A percentile compares a stretch with the other conserved stretches of the same genome.
Evolutionary conservation across 1,140 invertebrate species (phyloP).

Genomic region (Stegodyphus dumicola): DNA sequence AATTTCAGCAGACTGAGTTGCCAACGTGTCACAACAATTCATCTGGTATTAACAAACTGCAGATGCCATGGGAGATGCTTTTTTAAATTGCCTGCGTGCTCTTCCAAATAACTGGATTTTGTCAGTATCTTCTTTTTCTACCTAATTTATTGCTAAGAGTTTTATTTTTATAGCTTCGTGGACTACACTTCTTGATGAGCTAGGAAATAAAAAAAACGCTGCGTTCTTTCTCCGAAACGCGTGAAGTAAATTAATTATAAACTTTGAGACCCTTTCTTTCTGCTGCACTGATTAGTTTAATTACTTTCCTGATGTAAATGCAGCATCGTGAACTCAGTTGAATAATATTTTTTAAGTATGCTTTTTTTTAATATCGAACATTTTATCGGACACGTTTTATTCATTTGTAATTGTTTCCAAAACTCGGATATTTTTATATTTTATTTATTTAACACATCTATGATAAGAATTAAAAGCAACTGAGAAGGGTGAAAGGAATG

Average conservation of each 20-base stretch:
- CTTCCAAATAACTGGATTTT: conserved; percentile 31
- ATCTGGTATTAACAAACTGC: conserved; percentile 32
- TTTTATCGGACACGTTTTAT: no score
- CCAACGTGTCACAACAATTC: conserved; percentile 1
- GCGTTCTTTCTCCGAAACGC: conserved; percentile 4
- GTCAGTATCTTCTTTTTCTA: conserved; percentile 16
- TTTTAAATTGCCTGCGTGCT: conserved; percentile 15
- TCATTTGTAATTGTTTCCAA: no score
- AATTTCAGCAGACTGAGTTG: background rate
- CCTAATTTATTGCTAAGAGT: background rate
- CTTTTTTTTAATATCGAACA: no score
- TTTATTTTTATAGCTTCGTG: conserved; percentile 34
- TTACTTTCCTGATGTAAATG: conserved; percentile 46
- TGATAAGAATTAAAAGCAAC: no score
- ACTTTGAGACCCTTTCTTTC: conserved; percentile 43
- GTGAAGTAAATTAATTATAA: conserved; percentile 55
- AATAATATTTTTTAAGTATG: no score
- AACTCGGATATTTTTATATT: no score
- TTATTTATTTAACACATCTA: no score
- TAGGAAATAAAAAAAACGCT: conserved; percentile 9
- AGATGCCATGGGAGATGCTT: conserved; percentile 5
- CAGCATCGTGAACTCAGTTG: conserved; percentile 9
- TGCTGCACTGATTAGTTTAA: conserved; percentile 58
- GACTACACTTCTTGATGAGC: conserved; percentile 42
- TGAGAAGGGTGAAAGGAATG: no score